Base-by-base conservation (phyloP, 2,888 invertebrate species). In the Conops quadrifasciatus region DNA sequence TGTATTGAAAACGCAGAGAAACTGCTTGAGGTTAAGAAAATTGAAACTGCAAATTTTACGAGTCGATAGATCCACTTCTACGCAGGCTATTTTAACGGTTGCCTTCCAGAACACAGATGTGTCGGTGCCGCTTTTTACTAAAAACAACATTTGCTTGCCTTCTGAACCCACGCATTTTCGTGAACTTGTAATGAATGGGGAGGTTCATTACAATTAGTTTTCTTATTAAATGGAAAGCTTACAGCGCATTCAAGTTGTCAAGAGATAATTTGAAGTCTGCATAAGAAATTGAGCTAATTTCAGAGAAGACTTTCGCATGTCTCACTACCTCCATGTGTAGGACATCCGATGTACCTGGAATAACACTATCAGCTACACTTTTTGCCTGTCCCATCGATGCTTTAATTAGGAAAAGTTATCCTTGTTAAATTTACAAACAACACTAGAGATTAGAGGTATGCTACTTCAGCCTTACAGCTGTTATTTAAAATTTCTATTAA, bases 61-160 rank as follows among this genome's bases (percentile, higher is more conserved):
- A 5, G 87, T 87, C 24, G 78, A 77, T 1, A 88, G 87, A 80
- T 90, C 87, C 36, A 90, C 84, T 85, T 89, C 89, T n/a, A 90
- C 87, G 77, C 90, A 90, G 36, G 89, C 89, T 76, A 92, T 89
- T 80, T 89, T 87, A 0, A 92, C 89, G 1, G 90, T 91, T 0
- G 90, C 90, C 80, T 91, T 91, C 92, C 92, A 92, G 47, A 92
- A 85, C 28, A 91, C 80, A 0, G 90, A 88, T 0, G 88, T 86
- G 80, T 91, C 91, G 3, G 90, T 89, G 2, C 90, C 91, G 74
- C 88, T 88, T 79, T 90, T 90, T 1, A 92, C 88, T 60, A 89
- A 88, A 85, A 92, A 92, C 51, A 90, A 83, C 36, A 92, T 82
- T 79, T 89, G 89, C 78, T 90, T 90, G 0, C 91, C 91, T 77